Percentiles rank a stretch among this genome's conserved stretches.
phyloP scores from a whole-genome alignment of 1,140 invertebrate species.

The Caligus rogercresseyi region DNA sequence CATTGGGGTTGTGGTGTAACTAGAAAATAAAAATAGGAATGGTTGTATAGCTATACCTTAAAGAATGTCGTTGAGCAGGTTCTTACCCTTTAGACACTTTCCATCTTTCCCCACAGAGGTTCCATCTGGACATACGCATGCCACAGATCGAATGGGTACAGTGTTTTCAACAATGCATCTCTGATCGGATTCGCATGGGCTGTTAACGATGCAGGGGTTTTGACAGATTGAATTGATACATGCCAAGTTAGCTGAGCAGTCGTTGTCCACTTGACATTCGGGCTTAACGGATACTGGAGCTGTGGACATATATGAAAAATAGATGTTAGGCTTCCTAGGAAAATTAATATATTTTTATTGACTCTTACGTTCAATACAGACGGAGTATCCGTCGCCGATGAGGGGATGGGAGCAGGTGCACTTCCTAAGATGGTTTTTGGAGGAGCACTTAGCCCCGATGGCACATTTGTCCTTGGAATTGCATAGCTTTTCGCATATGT shows the following conservation, averaged over 20 bases:
- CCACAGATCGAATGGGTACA: background rate
- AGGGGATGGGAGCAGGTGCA: constrained; percentile 32
- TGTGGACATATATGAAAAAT: background rate
- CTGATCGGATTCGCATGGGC: constrained; percentile 1
- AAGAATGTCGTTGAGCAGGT: no score
- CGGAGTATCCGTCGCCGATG: constrained; percentile 25
- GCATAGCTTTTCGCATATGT: background rate
- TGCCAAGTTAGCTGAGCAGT: constrained; percentile 44
- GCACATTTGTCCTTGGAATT: background rate
- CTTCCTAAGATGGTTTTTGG: background rate
- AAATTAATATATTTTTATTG: background rate
- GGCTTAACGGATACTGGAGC: constrained; percentile 5
- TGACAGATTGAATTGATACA: constrained; percentile 39
- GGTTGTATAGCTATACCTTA: background rate
- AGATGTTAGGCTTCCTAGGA: background rate
- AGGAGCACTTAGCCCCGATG: background rate
- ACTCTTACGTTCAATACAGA: constrained; percentile 4
- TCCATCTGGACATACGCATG: background rate
- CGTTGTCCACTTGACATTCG: constrained; percentile 48
- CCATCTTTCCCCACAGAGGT: background rate
- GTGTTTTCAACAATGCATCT: constrained; percentile 1
- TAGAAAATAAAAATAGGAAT: background rate
- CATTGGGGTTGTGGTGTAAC: constrained; percentile 39
- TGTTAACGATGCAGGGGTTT: constrained; percentile 39
- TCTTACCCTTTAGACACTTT: background rate